phyloP scores from a whole-genome alignment of 2,113 vertebrate species.

The Empidonax alnorum region DNA sequence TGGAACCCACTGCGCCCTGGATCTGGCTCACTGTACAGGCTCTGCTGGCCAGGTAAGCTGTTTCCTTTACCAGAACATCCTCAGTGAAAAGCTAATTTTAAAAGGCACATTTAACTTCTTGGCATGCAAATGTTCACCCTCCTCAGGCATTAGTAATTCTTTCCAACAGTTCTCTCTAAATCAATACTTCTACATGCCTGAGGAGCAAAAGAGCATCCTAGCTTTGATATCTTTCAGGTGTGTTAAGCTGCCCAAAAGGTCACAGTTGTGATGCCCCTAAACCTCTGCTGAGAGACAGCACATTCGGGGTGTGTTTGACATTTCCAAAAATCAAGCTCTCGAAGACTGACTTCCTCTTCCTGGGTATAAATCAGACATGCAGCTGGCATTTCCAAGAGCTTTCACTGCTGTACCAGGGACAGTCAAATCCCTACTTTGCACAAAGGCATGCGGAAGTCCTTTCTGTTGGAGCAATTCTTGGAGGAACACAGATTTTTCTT shows the following conservation, averaged over 20 bases:
- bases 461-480: neutral
- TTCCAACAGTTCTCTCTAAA: neutral
- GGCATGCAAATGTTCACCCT: neutral
- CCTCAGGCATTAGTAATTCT: neutral
- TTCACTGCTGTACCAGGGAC: neutral
- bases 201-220: neutral
- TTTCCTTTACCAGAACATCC: neutral
- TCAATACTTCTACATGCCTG: neutral
- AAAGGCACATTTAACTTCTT: neutral
- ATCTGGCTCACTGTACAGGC: neutral
- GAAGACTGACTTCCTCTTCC: neutral
- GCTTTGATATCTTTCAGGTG: neutral
- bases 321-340: neutral
- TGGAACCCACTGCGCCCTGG: slow-evolving; percentile 59
- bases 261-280: no score
- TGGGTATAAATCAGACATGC: neutral
- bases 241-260: neutral
- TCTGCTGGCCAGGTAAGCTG: slow-evolving; percentile 35
- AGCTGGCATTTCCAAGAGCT: neutral
- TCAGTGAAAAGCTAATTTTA: neutral
- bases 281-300: neutral
- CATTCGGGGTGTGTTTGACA: neutral
- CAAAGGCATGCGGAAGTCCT: accelerated
- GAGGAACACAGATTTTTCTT: neutral
- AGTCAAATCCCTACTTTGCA: neutral